These are phyloP conservation scores for Siniperca undulata DNA, from an alignment of 2,797 vertebrate species.

Conservation along the genomic window DNA sequence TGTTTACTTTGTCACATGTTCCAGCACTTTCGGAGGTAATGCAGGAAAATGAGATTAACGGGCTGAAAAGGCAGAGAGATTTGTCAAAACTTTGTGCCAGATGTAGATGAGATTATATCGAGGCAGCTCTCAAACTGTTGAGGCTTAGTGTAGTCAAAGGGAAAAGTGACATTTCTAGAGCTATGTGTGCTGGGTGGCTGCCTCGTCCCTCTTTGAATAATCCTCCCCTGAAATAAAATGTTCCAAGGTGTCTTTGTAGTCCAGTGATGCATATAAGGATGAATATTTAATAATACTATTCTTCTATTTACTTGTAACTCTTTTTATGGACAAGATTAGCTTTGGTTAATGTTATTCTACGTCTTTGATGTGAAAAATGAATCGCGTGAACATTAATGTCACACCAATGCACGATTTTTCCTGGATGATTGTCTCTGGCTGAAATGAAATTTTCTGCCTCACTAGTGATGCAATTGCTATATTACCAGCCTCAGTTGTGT, in stretches of 20 bases:
- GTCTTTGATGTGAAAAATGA: neutral
- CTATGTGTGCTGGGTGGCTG: slow-evolving; percentile 9
- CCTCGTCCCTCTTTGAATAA: slow-evolving; percentile 5
- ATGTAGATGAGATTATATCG: slow-evolving; percentile 64
- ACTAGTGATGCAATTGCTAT: neutral
- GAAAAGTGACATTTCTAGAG: slow-evolving; percentile 45
- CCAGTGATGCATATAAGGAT: neutral
- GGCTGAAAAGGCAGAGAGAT: slow-evolving; percentile 46
- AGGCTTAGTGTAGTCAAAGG: slow-evolving; percentile 43
- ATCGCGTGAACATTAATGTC: neutral
- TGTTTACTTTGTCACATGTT: slow-evolving; percentile 53
- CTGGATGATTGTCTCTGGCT: slow-evolving; percentile 13
- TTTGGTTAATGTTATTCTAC: neutral
- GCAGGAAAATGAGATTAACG: slow-evolving; percentile 59
- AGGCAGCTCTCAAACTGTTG: slow-evolving; percentile 21
- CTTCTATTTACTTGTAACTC: neutral
- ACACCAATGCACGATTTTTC: neutral
- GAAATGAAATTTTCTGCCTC: slow-evolving; percentile 31
- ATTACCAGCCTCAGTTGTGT: slow-evolving; percentile 18
- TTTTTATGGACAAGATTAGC: neutral
- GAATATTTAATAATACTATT: neutral
- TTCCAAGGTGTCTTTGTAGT: slow-evolving; percentile 20
- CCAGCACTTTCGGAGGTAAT: slow-evolving; percentile 35
- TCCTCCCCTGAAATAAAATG: slow-evolving; percentile 20
- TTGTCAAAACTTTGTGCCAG: slow-evolving; percentile 61